Percentiles rank a stretch among this genome's conserved stretches.
Evolutionary conservation across 23 tunicate genomes (phyloP).

Genomic region (Halocynthia roretzi): DNA sequence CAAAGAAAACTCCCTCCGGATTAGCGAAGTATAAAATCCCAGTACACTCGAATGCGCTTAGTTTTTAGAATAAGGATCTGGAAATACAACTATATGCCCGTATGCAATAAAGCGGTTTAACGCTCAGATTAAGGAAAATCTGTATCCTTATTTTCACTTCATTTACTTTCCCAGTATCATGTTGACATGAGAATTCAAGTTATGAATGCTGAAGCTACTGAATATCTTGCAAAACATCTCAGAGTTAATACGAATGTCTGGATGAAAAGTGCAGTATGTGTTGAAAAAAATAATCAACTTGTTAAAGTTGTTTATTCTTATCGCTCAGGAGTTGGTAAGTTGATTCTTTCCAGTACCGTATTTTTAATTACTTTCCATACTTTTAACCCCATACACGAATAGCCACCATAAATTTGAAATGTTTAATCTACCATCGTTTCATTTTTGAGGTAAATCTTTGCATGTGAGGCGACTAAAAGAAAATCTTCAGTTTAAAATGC

Average conservation of each 20-base stretch:
- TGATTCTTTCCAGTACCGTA: not conserved
- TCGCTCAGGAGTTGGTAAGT: not conserved
- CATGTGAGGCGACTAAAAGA: constrained; percentile 23
- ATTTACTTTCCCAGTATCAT: not conserved
- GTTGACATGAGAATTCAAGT: constrained; percentile 6
- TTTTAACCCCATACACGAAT: too few relatives aligned
- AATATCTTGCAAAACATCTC: not conserved
- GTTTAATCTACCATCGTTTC: not conserved
- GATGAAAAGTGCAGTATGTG: not conserved
- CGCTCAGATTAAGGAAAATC: too few relatives aligned
- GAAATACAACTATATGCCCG: too few relatives aligned
- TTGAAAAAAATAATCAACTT: too few relatives aligned
- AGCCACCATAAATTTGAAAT: too few relatives aligned
- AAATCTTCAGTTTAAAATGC: constrained; percentile 6
- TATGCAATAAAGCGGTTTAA: too few relatives aligned
- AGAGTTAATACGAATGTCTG: not conserved
- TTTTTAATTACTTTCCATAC: too few relatives aligned
- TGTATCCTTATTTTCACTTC: too few relatives aligned
- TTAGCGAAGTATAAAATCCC: too few relatives aligned
- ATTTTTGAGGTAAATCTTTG: constrained; percentile 32
- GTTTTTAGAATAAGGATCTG: too few relatives aligned
- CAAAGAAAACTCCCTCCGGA: too few relatives aligned
- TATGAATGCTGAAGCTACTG: not conserved
- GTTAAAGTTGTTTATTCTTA: not conserved
- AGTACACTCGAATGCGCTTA: too few relatives aligned